Percentiles rank a stretch among this genome's conserved stretches.
Conservation (phyloP, 2,888 invertebrate species). For the Falcaria lacertinaria region DNA sequence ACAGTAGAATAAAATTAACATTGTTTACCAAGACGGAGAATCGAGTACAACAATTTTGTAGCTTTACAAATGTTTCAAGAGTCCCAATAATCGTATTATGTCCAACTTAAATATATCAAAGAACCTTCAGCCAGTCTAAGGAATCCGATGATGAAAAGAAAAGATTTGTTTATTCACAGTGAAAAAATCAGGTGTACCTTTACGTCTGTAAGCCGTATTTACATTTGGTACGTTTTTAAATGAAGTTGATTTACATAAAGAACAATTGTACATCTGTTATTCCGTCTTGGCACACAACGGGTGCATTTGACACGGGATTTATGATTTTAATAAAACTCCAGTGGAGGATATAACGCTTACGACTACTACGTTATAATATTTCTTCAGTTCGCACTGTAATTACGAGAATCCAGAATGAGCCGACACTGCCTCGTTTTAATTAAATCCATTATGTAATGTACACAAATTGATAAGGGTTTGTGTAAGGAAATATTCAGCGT, state of each 20-base stretch:
- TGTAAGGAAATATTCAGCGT: constrained; percentile 15
- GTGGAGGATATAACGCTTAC: constrained; percentile 54
- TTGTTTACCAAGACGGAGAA: no score
- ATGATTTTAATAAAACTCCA: constrained; percentile 76
- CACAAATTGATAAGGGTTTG: constrained; percentile 23
- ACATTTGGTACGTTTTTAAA: constrained; percentile 36
- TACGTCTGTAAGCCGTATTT: constrained; percentile 31
- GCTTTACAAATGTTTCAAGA: no score
- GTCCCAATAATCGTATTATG: no score
- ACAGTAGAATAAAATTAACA: no score
- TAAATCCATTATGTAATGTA: constrained; percentile 37
- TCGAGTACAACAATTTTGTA: no score
- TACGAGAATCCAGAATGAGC: constrained; percentile 34
- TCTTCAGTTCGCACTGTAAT: constrained; percentile 40
- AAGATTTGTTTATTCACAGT: background rate
- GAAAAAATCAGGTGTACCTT: constrained; percentile 5
- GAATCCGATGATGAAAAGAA: background rate
- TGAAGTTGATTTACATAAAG: constrained; percentile 58
- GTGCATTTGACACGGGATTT: constrained; percentile 76
- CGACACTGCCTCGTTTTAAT: constrained; percentile 39
- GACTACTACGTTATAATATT: constrained; percentile 54
- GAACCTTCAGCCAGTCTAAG: background rate
- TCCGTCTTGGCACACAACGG: constrained; percentile 58
- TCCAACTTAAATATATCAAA: background rate
- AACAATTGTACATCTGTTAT: constrained; percentile 63